These are phyloP conservation scores for Eudyptes chrysolophus DNA, from an alignment of 2,113 vertebrate genomes.

Conservation along the genomic window DNA sequence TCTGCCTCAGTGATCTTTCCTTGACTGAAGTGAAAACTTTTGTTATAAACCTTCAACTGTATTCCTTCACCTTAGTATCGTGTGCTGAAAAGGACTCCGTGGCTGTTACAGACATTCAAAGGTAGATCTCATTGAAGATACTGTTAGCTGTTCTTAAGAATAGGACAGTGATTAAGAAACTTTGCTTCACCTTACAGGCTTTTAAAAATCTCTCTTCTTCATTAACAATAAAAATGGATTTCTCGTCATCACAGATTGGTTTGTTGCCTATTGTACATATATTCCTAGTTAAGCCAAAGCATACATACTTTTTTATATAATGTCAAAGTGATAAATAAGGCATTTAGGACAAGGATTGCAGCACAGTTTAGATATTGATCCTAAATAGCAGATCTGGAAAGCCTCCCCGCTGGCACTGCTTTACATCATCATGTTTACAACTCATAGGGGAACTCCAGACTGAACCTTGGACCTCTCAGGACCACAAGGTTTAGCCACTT, in stretches of 20 bases:
- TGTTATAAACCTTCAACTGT: slow-evolving; percentile 29
- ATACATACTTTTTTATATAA: background rate
- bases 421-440: background rate
- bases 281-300: background rate
- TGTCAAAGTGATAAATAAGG: background rate
- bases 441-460: background rate
- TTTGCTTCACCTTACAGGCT: background rate
- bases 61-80: background rate
- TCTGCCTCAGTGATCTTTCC: slow-evolving; percentile 10
- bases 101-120: slow-evolving; percentile 7
- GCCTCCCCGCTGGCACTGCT: background rate
- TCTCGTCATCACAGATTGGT: background rate
- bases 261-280: background rate
- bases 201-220: background rate
- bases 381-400: background rate
- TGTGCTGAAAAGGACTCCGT: background rate
- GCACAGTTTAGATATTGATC: background rate
- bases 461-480: background rate
- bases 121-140: slow-evolving; percentile 30
- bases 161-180: background rate
- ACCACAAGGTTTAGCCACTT: background rate
- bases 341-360: background rate
- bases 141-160: background rate
- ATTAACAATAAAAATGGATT: background rate
- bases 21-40: slow-evolving; percentile 33